Conservation (phyloP, 2,888 invertebrate genomes). For the Myopa testacea region DNA sequence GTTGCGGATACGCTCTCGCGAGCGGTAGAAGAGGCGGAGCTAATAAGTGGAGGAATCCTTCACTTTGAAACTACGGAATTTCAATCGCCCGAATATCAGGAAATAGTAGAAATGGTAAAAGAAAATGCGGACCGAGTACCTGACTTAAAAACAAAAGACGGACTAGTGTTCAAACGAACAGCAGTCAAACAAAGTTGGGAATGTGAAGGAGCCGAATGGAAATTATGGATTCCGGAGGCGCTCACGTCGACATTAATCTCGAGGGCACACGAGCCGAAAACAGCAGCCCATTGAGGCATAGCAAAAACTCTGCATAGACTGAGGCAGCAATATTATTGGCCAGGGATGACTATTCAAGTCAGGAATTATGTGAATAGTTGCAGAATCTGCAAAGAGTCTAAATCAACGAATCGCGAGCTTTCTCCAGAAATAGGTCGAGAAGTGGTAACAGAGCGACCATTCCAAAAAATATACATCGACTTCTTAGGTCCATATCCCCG, state of each 20-base stretch:
- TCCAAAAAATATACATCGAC: slow-evolving; percentile 25
- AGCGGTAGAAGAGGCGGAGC: too few species aligned
- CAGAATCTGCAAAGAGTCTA: slow-evolving; percentile 11
- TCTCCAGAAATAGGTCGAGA: slow-evolving; percentile 23
- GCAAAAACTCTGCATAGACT: slow-evolving; percentile 19
- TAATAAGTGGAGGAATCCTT: too few species aligned
- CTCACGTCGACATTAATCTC: not conserved
- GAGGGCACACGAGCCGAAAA: not conserved
- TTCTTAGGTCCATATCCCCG: slow-evolving; percentile 38
- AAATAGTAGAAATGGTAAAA: slow-evolving; percentile 11
- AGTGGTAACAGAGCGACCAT: slow-evolving; percentile 4
- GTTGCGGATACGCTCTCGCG: too few species aligned
- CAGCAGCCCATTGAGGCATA: slow-evolving; percentile 16
- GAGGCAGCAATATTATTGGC: not conserved
- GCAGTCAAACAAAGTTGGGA: not conserved
- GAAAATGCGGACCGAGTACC: slow-evolving; percentile 30
- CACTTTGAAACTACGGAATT: too few species aligned
- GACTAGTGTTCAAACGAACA: slow-evolving; percentile 22
- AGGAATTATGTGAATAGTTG: not conserved
- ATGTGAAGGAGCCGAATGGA: slow-evolving; percentile 25
- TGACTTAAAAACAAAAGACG: slow-evolving; percentile 25
- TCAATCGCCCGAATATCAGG: slow-evolving; percentile 3
- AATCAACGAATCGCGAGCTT: not conserved
- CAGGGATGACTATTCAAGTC: not conserved
- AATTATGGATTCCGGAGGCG: slow-evolving; percentile 20